phyloP scores from a whole-genome alignment of 2,113 vertebrate species.

The Ginglymostoma cirratum region DNA sequence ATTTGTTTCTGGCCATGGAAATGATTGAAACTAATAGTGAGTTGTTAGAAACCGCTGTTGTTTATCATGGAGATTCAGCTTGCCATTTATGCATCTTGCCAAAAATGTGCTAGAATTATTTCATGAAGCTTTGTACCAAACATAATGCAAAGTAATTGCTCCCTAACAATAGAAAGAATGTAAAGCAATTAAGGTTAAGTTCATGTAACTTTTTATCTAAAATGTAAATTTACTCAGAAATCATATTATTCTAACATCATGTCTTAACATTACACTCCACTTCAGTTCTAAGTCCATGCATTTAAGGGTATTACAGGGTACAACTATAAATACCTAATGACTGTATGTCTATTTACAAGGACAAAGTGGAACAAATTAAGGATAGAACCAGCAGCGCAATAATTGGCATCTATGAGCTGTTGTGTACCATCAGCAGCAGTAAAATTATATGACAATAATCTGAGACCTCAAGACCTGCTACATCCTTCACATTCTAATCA shows the following conservation, averaged over 20 bases:
- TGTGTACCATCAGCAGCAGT: neutral
- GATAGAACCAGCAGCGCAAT: neutral
- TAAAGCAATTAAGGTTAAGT: neutral
- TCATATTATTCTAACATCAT: conserved; percentile 35
- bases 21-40: neutral
- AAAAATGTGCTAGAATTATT: neutral
- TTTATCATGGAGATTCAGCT: neutral
- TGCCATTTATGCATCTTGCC: neutral
- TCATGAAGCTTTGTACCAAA: neutral
- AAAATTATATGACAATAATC: neutral
- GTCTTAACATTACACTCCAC: conserved; percentile 12
- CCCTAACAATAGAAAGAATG: neutral
- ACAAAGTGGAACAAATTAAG: neutral
- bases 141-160: neutral
- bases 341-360: neutral
- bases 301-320: neutral
- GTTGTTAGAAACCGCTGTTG: neutral
- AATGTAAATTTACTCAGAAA: neutral
- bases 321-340: neutral
- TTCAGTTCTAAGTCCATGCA: neutral
- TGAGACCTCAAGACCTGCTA: neutral
- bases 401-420: neutral
- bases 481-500: neutral
- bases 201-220: neutral
- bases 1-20: too few species aligned